Conservation (phyloP, 1,140 invertebrate genomes). For the Pseudomyrmex cubaensis region DNA sequence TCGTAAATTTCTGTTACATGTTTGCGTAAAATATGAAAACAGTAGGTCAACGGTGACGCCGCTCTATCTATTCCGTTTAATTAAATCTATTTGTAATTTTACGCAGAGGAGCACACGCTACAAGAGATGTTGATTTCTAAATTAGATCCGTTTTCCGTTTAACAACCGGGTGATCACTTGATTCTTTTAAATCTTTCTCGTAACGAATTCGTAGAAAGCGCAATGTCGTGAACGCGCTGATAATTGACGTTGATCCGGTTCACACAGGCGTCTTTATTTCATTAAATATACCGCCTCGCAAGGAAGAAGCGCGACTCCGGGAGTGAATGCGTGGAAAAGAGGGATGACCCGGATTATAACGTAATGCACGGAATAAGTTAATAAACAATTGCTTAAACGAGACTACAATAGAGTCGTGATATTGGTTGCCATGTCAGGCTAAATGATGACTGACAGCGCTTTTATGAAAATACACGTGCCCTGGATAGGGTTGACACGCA, state of each 20-base stretch:
- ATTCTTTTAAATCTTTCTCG: slow-evolving; percentile 28
- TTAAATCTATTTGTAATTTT: too few species aligned
- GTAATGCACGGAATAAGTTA: slow-evolving; percentile 70
- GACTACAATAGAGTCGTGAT: slow-evolving; percentile 75
- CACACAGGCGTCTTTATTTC: slow-evolving; percentile 22
- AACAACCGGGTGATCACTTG: background rate
- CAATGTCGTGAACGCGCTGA: slow-evolving; percentile 22
- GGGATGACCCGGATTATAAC: slow-evolving; percentile 63
- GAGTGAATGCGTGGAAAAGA: slow-evolving; percentile 36
- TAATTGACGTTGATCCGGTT: slow-evolving; percentile 53
- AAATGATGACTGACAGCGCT: slow-evolving; percentile 76
- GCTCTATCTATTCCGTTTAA: too few species aligned
- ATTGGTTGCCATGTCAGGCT: slow-evolving; percentile 67
- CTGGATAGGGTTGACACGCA: slow-evolving; percentile 28
- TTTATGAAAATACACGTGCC: slow-evolving; percentile 68
- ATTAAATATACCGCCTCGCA: slow-evolving; percentile 55
- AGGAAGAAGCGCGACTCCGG: slow-evolving; percentile 55
- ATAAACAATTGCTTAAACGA: slow-evolving; percentile 81
- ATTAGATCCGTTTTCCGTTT: background rate
- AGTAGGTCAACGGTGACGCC: background rate
- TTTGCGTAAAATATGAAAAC: background rate
- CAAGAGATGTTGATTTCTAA: background rate
- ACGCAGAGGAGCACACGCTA: background rate
- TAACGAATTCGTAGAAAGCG: slow-evolving; percentile 51
- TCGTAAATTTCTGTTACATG: background rate